Evolutionary conservation across 1,140 invertebrate species (phyloP).

Genomic region (Stegodyphus mimosarum): DNA sequence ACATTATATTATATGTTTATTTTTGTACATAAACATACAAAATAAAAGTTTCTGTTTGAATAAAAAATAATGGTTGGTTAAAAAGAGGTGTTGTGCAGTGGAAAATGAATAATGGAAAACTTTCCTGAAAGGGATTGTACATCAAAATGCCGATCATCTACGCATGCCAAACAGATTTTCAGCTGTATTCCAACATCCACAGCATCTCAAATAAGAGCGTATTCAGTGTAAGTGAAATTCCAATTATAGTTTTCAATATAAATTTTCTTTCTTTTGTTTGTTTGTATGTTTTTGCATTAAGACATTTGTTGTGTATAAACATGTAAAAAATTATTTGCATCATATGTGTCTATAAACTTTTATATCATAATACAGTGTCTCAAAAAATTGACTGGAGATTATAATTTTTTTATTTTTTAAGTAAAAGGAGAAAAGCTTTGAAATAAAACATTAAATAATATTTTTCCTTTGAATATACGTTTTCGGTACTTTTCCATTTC

Average conservation of each 20-base stretch:
- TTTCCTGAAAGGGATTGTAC: constrained; percentile 49
- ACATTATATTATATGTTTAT: constrained; percentile 65
- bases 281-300: too few species aligned
- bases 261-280: neutral
- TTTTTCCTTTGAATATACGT: too few species aligned
- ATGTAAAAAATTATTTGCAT: too few species aligned
- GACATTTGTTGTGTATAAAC: too few species aligned
- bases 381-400: too few species aligned
- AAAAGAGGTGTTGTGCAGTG: neutral
- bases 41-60: neutral
- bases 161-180: constrained; percentile 47
- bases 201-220: constrained; percentile 29
- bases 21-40: neutral
- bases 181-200: constrained; percentile 13
- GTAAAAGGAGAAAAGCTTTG: too few species aligned
- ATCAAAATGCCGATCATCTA: constrained; percentile 40
- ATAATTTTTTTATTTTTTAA: too few species aligned
- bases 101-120: neutral
- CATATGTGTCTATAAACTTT: too few species aligned
- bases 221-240: constrained; percentile 33
- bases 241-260: neutral
- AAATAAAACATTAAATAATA: too few species aligned
- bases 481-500: too few species aligned
- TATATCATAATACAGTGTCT: too few species aligned
- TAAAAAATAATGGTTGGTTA: neutral